These are phyloP conservation scores for Eupeodes luniger DNA, from an alignment of 2,888 invertebrate species.

Conservation along the genomic window DNA sequence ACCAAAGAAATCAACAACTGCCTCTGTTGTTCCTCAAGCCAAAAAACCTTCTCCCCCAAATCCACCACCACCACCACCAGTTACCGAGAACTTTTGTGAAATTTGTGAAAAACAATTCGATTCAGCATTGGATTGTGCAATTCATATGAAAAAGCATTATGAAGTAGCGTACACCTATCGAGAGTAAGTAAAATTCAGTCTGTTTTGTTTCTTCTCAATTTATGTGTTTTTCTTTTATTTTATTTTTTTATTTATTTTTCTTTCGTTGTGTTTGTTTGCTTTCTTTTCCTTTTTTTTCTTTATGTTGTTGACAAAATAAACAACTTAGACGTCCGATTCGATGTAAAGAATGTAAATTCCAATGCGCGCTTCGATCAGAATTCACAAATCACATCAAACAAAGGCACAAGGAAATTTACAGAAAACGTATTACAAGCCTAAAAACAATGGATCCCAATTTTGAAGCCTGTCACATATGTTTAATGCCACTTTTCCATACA, in stretches of 20 bases:
- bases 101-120: slow-evolving; percentile 74
- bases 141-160: slow-evolving; percentile 70
- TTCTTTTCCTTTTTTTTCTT: slow-evolving; percentile 19
- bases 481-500: slow-evolving; percentile 68
- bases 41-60: not conserved
- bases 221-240: not conserved
- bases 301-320: slow-evolving; percentile 35
- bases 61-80: slow-evolving; percentile 38
- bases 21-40: not conserved
- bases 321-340: slow-evolving; percentile 66
- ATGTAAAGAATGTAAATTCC: slow-evolving; percentile 72
- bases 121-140: slow-evolving; percentile 57
- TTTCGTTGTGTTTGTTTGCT: not conserved
- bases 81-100: slow-evolving; percentile 64
- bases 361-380: slow-evolving; percentile 68
- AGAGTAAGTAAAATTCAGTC: slow-evolving; percentile 54
- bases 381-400: slow-evolving; percentile 70
- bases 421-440: slow-evolving; percentile 69
- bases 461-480: slow-evolving; percentile 69
- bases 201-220: not conserved
- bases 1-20: slow-evolving; percentile 54
- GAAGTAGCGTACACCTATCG: slow-evolving; percentile 67
- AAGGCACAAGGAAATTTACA: slow-evolving; percentile 72
- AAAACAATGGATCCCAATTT: slow-evolving; percentile 65
- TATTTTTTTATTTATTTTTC: slow-evolving; percentile 15